These are phyloP conservation scores for Lysandra coridon DNA, from an alignment of 2,888 invertebrate genomes.

Conservation along the genomic window DNA sequence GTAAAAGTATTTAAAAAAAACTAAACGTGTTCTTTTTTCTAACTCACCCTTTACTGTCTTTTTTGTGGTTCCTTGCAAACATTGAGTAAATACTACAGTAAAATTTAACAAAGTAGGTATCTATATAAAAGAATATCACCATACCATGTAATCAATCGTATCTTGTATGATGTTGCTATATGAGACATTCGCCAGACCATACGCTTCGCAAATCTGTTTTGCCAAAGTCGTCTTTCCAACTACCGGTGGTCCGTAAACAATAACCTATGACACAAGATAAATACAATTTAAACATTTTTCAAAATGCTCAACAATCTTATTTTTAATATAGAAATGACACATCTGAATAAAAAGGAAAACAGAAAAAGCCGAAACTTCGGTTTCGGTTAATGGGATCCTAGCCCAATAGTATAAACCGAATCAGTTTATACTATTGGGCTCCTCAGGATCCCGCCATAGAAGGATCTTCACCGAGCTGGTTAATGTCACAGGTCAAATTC, in stretches of 20 bases:
- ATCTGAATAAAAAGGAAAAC: no score
- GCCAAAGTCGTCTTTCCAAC: conserved; percentile 83
- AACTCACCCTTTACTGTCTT: background rate
- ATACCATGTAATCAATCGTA: conserved; percentile 78
- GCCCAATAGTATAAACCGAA: no score
- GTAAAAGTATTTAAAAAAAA: background rate
- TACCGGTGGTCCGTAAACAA: conserved; percentile 84
- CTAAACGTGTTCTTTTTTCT: background rate
- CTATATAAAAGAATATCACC: conserved; percentile 35
- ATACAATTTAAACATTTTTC: no score
- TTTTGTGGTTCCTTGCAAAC: background rate
- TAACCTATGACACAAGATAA: conserved; percentile 48
- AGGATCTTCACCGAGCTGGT: no score
- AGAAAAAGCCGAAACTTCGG: no score
- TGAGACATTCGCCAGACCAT: conserved; percentile 79
- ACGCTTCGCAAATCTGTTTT: conserved; percentile 77
- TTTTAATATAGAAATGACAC: no score
- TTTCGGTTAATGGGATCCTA: no score
- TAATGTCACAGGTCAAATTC: no score
- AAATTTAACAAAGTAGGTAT: background rate
- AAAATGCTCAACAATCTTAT: no score
- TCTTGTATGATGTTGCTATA: conserved; percentile 78
- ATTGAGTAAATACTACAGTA: background rate
- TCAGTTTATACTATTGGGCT: no score
- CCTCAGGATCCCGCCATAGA: no score